Evolutionary conservation across 2,797 vertebrate species (phyloP), one percentile per base, ranked within the genome.

Genomic region (Enteromius paludinosus): DNA sequence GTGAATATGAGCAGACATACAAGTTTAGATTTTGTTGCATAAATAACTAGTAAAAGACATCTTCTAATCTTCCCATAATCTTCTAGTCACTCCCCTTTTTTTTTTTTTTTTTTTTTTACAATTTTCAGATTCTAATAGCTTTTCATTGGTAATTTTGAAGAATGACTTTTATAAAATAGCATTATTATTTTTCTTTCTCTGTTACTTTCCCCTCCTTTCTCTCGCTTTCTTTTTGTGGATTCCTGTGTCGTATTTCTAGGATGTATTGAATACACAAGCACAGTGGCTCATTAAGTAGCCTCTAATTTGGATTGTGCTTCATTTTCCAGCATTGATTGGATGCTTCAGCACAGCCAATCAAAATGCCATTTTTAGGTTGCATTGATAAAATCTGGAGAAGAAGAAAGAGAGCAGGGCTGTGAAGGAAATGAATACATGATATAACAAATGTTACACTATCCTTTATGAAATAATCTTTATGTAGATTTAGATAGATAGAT

Each of bases 301-400:
- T 83, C 89, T 90, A 78, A 92, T 94, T 94, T 94, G 92, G 91
- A 92, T 93, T 92, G 71, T 90, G 87, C 85, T 87, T 92, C 79
- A 91, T 94, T 92, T 91, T 88, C 81, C 86, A 86, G 86, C 86
- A 93, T 94, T 90, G 92, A 94, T 92, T 91, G 81, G 90, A 89
- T 89, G 90, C 87, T 92, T 93, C 91, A 90, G 88, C 89, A 91
- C 84, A 88, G 81, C 85, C 89, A 91, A 92, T 93, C 88, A 77
- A 93, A 90, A 72, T 83, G 78, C 81, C 81, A 88, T 93, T 90
- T 87, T 87, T 87, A 90, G 90, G 88, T 89, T 79, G 75, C 81
- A 54, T 87, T 84, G 75, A 49, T 82, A 69, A 30, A 83, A 79
- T 87, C 84, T 33, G 3, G 28, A 9, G 61, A 18, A 17, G 33